Percentiles rank a stretch among this genome's conserved stretches.
Evolutionary conservation across 2,113 vertebrate genomes (phyloP).

Genomic region (Oncorhynchus kisutch): DNA sequence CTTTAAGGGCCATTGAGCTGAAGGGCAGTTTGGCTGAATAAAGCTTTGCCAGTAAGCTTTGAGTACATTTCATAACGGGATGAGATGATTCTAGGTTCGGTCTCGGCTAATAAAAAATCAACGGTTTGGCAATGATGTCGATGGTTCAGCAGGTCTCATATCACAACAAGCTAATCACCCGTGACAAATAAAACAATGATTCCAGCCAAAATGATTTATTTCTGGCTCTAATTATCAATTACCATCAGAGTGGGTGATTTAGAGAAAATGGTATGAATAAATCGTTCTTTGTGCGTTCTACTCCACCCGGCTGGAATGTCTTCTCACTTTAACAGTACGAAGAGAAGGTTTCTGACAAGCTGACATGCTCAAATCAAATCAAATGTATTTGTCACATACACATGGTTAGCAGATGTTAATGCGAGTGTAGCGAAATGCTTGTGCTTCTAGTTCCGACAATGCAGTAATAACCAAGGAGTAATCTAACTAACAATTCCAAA

Average conservation of each 20-base stretch:
- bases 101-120: conserved; percentile 2
- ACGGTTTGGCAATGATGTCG: conserved; percentile 7
- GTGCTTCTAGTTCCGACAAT: no score
- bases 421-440: no score
- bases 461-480: no score
- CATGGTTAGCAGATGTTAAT: no score
- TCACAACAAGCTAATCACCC: background rate
- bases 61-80: background rate
- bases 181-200: conserved; percentile 1
- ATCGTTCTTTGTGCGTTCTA: background rate
- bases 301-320: background rate
- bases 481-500: no score
- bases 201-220: background rate
- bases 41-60: background rate
- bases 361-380: background rate
- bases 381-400: no score
- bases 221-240: background rate
- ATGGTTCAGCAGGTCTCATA: background rate
- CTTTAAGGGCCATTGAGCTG: no score
- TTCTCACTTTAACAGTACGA: background rate
- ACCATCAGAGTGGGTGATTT: background rate
- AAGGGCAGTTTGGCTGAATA: no score
- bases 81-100: background rate
- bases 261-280: background rate
- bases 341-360: background rate